These are phyloP conservation scores for Argentina silus DNA, from an alignment of 2,797 vertebrate genomes.

Conservation along the genomic window DNA sequence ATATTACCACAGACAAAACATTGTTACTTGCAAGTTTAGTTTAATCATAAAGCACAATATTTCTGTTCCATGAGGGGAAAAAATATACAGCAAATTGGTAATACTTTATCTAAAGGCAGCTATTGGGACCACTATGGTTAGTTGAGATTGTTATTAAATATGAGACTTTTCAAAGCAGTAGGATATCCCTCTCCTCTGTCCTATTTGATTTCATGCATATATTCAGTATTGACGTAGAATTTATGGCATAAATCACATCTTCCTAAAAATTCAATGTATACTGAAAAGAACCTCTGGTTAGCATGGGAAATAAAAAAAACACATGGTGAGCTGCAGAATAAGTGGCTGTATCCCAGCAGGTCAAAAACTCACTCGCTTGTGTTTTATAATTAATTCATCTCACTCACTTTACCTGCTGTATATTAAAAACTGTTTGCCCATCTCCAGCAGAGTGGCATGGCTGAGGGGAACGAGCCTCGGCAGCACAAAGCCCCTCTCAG, in stretches of 20 bases:
- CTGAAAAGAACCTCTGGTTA: conserved; percentile 48
- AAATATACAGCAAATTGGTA: conserved; percentile 24
- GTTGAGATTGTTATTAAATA: conserved; percentile 55
- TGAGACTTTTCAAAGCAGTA: conserved; percentile 58
- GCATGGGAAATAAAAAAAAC: conserved; percentile 46
- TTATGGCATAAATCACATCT: conserved; percentile 58
- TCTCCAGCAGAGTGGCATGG: conserved; percentile 74
- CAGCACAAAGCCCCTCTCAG: conserved; percentile 80
- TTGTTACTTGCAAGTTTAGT: conserved; percentile 1
- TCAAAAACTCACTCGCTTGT: conserved; percentile 36
- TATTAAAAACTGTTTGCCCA: conserved; percentile 61
- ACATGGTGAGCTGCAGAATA: conserved; percentile 35
- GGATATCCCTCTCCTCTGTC: conserved; percentile 60
- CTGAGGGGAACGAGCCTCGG: conserved; percentile 78
- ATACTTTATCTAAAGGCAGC: conserved; percentile 49
- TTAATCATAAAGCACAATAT: conserved; percentile 20
- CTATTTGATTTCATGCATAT: conserved; percentile 57
- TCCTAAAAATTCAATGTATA: conserved; percentile 60
- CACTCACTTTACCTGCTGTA: conserved; percentile 60
- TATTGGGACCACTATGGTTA: conserved; percentile 44
- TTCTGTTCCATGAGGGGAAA: conserved; percentile 18
- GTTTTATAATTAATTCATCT: conserved; percentile 68
- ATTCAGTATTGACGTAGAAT: conserved; percentile 62
- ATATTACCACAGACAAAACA: background rate
- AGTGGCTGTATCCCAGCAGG: conserved; percentile 43